phyloP scores from a whole-genome alignment of 2,888 invertebrate genomes.

The Chrysotoxum bicinctum region DNA sequence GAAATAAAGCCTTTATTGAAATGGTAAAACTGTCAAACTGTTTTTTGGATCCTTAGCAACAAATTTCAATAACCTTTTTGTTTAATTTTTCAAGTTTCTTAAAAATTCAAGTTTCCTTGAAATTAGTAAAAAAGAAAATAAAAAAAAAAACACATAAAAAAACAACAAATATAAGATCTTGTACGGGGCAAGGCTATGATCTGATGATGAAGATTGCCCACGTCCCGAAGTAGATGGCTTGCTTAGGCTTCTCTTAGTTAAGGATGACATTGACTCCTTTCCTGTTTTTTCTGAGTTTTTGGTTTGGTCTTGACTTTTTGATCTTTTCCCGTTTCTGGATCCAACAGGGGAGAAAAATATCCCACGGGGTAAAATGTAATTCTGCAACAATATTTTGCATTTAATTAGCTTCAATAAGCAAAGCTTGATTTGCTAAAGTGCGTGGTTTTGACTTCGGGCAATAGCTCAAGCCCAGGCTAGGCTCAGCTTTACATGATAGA shows the following conservation, averaged over 20 bases:
- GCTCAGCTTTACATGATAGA: constrained; percentile 17
- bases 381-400: not conserved
- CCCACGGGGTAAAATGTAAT: not conserved
- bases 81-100: too few species aligned
- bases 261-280: not conserved
- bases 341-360: not conserved
- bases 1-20: too few species aligned
- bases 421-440: not conserved
- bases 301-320: too few species aligned
- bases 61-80: too few species aligned
- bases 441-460: not conserved
- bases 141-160: too few species aligned
- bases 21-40: too few species aligned
- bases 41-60: too few species aligned
- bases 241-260: not conserved
- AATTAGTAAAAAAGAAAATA: too few species aligned
- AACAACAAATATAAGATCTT: not conserved
- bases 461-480: not conserved
- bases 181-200: not conserved
- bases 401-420: not conserved
- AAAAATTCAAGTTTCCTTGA: too few species aligned
- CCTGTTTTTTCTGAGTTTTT: not conserved
- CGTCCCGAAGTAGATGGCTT: not conserved
- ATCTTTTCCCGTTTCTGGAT: not conserved
- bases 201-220: constrained; percentile 2